Evolutionary conservation across 2,797 vertebrate genomes (phyloP), one percentile per base, ranked within the genome.

Genomic region (Bucorvus abyssinicus): DNA sequence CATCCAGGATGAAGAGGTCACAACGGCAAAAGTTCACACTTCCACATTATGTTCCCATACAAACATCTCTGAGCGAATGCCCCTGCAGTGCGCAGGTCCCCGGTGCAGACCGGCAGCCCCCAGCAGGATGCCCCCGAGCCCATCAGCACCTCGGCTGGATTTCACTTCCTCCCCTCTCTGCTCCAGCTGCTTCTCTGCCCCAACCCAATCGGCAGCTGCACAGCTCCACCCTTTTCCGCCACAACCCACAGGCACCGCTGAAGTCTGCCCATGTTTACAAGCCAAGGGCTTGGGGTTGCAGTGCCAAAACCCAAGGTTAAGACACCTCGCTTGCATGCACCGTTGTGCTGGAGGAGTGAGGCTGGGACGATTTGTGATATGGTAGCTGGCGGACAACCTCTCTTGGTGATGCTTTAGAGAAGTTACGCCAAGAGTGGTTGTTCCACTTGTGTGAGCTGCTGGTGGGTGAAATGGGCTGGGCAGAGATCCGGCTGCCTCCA

Each of bases 1-100:
- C 96, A 97, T 87, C 24, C 94, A 93, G 95, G 94, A 96, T 92
- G 87, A 87, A 92, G 76, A 50, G 91, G 89, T 92, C 94, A 92
- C n/a, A 44, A 2, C 52, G 36, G 87, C 82, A 91, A 68, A 85
- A 89, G 92, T 85, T 94, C 87, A 61, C 0, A 2, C 65, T 74
- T 81, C 57, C 81, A 81, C 29, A 2, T 83, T 79, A 38, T 5
- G 38, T 83, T 89, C 70, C 60, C 84, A 77, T 27, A 67, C 57
- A 71, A 82, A 70, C 21, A 18, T 6, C 17, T 49, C 57, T 2
- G 57, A 79, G 61, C 0, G 0, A 67, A 77, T 78, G 64, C 12
- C 81, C 55, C 76, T 10, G 21, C 21, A 14, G 75, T 1, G 0
- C 0, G 0, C 6, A 15, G 40, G 56, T 70, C 68, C 77, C 40